Evolutionary conservation across 2,888 invertebrate species (phyloP), one percentile per base, ranked within the genome.

Genomic region (Melikaiella ostensackeni): DNA sequence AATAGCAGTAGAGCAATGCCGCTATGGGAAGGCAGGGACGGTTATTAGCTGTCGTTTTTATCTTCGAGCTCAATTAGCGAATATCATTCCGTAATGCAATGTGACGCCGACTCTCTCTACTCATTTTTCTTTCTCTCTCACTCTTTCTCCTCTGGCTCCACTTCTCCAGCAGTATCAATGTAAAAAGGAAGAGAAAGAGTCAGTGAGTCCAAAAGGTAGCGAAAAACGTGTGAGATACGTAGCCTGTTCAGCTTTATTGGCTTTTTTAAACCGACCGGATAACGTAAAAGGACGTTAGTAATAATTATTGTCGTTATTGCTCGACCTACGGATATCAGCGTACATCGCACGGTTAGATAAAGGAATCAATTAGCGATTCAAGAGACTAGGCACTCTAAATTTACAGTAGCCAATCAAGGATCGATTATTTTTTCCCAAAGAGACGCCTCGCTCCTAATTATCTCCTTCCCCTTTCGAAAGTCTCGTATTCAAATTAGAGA

Each of bases 21-120:
- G 57, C 24, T 42, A 61, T 79, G 50, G 74, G 21, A 81, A 77
- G 63, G 83, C 81, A 80, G 81, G 85, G 85, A 87, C 87, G 87
- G 89, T 91, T 91, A 91, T 91, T 91, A 91, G 88, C 89, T 88
- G 86, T 86, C 85, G 84, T 83, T 83, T 91, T 91, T 91, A 89
- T 91, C 90, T 90, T 90, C 89, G 87, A 86, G 86, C 90, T 90
- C 90, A 91, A 91, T 91, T 91, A 91, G 90, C 90, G 87, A 89
- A 88, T 90, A 91, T 90, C 89, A 89, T 89, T 89, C 86, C 84
- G 91, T 91, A 91, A 91, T 90, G 89, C 89, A 90, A 90, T 86
- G 85, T 90, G 91, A 91, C 90, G 86, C 86, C 84, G 75, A 82
- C 82, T 80, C 86, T 84, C 82, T 76, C 66, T 78, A 38, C 64